Base-by-base conservation (phyloP, 2,888 invertebrate species). In the Resseliella maxima region DNA sequence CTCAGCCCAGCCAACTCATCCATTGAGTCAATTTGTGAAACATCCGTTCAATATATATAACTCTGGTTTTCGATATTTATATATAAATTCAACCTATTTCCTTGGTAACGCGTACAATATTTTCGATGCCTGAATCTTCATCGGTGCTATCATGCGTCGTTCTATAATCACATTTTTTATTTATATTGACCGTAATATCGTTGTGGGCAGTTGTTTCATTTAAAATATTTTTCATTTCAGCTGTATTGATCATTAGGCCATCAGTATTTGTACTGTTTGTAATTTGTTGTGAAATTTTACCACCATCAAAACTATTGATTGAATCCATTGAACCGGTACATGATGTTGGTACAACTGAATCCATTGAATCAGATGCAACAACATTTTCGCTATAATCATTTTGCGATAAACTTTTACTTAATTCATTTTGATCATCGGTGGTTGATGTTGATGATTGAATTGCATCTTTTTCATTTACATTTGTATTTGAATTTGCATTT, bases 101-200 rank as follows among this genome's bases (percentile, higher is more conserved):
- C 50, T 85, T 86, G 15, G 85, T 86, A 45, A 87, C 86, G 59
- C 86, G 87, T 87, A 88, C 87, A 88, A 88, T 87, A 87, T 88
- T 88, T 88, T 88, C 88, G 85, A 88, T 88, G 72, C 88, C 88
- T 6, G 88, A 88, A 87, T 88, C 88, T 86, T 88, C 88, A 85
- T 88, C 88, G 2, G 88, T 88, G 86, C 88, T 88, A 87, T 88
- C 88, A 87, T 87, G 46, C 41, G 45, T 45, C 21, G 46, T 45
- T 45, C 46, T 24, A 5, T 38, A 87, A 86, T 86, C 86, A 85
- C 85, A 86, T 41, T 86, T 81, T 38, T 87, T 86, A 85, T 87
- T 87, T 45, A 85, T 85, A 45, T 87, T 87, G 31, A 87, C 86
- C 15, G 87, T 50, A 27, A 87, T 87, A 15, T 85, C 85, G 24